A percentile compares a stretch with the other conserved stretches of the same genome.
Conservation (phyloP, 2,888 invertebrate genomes). For the Noctua pronuba region DNA sequence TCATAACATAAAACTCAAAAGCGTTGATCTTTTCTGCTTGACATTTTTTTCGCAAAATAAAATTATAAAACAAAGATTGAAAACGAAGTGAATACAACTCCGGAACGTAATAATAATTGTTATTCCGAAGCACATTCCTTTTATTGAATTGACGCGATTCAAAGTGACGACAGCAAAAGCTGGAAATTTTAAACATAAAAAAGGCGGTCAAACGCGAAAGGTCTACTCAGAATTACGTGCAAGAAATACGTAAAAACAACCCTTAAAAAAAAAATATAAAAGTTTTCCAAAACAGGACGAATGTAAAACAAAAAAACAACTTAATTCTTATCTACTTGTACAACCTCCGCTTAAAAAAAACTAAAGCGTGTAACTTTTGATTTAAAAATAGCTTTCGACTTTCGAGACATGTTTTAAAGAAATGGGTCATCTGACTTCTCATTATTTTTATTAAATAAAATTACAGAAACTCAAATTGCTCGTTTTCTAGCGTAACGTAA, state of each 20-base stretch:
- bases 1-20: slow-evolving; percentile 52
- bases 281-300: slow-evolving; percentile 57
- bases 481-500: slow-evolving; percentile 74
- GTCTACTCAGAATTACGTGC: slow-evolving; percentile 64
- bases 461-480: slow-evolving; percentile 73
- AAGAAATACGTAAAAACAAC: slow-evolving; percentile 61
- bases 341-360: slow-evolving; percentile 38
- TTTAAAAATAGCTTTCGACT: slow-evolving; percentile 46
- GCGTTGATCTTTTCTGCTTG: slow-evolving; percentile 51
- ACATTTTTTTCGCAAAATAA: slow-evolving; percentile 48
- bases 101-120: slow-evolving; percentile 65
- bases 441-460: slow-evolving; percentile 67
- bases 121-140: slow-evolving; percentile 65
- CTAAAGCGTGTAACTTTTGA: slow-evolving; percentile 47
- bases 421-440: slow-evolving; percentile 51
- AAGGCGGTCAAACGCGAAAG: slow-evolving; percentile 65
- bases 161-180: slow-evolving; percentile 52
- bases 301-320: slow-evolving; percentile 55
- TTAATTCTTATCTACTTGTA: slow-evolving; percentile 53
- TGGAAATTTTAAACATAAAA: slow-evolving; percentile 63
- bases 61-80: slow-evolving; percentile 67
- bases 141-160: slow-evolving; percentile 69
- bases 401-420: slow-evolving; percentile 27
- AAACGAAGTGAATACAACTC: slow-evolving; percentile 59
- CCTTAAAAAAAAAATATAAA: slow-evolving; percentile 59